Evolutionary conservation across 2,888 invertebrate genomes (phyloP).

Genomic region (Phaonia tiefii): DNA sequence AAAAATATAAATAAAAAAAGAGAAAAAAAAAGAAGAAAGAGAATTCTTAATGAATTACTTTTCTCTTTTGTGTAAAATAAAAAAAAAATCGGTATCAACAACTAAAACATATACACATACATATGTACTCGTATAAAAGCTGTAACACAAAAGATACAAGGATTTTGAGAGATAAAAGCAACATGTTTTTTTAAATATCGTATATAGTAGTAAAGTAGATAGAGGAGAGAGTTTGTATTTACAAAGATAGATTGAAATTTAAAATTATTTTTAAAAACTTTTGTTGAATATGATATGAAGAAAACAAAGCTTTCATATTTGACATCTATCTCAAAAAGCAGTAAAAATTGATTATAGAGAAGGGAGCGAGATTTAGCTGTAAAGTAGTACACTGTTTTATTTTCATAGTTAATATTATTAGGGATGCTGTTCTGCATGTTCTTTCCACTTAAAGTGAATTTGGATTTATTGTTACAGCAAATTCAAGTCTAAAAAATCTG

Average conservation of each 20-base stretch:
- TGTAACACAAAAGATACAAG: constrained; percentile 38
- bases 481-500: constrained; percentile 16
- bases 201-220: too few relatives aligned
- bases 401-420: too few relatives aligned
- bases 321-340: too few relatives aligned
- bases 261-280: background rate
- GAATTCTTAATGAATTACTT: constrained; percentile 61
- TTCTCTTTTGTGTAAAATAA: constrained; percentile 44
- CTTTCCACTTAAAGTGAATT: background rate
- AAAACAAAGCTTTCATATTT: too few relatives aligned
- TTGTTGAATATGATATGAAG: background rate
- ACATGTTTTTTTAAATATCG: background rate
- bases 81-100: constrained; percentile 41
- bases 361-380: too few relatives aligned
- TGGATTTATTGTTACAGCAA: background rate
- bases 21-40: constrained; percentile 56
- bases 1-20: constrained; percentile 47
- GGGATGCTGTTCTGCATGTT: too few relatives aligned
- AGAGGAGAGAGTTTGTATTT: too few relatives aligned
- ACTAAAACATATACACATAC: constrained; percentile 19
- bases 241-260: constrained; percentile 1
- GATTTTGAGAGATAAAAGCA: constrained; percentile 47
- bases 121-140: constrained; percentile 14
- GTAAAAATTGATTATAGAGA: too few relatives aligned
- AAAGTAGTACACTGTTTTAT: too few relatives aligned